Percentiles rank a stretch among this genome's conserved stretches.
These are phyloP conservation scores for Drosophila atripex DNA, from an alignment of 2,888 invertebrate species.

Conservation along the genomic window DNA sequence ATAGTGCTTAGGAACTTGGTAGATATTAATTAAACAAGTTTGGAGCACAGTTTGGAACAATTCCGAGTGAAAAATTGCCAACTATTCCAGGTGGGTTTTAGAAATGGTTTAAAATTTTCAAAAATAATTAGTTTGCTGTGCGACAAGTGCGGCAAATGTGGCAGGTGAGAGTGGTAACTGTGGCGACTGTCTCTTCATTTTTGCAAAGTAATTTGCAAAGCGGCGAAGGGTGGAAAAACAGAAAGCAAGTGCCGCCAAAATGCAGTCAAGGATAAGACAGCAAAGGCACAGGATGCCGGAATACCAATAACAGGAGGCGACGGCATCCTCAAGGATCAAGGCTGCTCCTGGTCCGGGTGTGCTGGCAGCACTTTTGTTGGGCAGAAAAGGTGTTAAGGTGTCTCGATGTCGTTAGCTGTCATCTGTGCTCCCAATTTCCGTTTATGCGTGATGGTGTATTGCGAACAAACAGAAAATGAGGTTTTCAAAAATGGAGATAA, in stretches of 20 bases:
- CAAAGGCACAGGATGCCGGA: conserved; percentile 34
- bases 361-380: background rate
- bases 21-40: background rate
- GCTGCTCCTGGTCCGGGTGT: conserved; percentile 15
- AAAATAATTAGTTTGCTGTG: conserved; percentile 15
- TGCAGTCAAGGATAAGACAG: conserved; percentile 74
- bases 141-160: conserved; percentile 34
- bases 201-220: conserved; percentile 80
- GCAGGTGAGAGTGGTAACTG: conserved; percentile 24
- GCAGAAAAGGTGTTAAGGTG: conserved; percentile 72
- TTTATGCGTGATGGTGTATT: conserved; percentile 34
- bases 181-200: conserved; percentile 71
- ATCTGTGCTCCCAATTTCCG: conserved; percentile 24
- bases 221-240: conserved; percentile 54
- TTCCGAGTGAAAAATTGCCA: background rate
- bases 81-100: background rate
- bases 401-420: conserved; percentile 47
- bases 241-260: conserved; percentile 76
- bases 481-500: too few species aligned
- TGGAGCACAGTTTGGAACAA: background rate
- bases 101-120: background rate
- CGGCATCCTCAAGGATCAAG: conserved; percentile 45
- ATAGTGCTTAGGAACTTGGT: background rate
- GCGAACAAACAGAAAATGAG: background rate
- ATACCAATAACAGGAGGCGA: conserved; percentile 39